A percentile compares a stretch with the other conserved stretches of the same genome.
phyloP scores from a whole-genome alignment of 2,797 vertebrate species.

The Scleropages formosus region DNA sequence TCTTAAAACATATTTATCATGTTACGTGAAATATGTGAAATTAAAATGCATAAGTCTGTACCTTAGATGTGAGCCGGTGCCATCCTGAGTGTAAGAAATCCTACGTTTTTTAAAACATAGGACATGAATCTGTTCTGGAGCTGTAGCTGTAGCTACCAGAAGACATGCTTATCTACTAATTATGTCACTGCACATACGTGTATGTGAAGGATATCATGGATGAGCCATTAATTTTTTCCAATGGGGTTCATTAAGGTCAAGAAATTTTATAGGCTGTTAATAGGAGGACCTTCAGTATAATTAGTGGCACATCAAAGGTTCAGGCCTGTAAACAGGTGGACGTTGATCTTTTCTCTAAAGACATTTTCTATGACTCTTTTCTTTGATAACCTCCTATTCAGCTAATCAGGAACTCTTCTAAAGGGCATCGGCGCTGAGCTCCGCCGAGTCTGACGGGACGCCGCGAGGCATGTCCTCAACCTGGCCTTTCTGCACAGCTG shows the following conservation, averaged over 20 bases:
- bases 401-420: slow-evolving; percentile 44
- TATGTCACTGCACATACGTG: background rate
- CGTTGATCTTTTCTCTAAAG: slow-evolving; percentile 47
- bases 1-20: background rate
- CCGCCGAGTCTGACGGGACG: slow-evolving; percentile 29
- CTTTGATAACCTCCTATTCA: slow-evolving; percentile 50
- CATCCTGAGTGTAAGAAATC: background rate
- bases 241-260: background rate
- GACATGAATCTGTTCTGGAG: background rate
- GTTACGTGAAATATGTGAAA: background rate
- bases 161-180: background rate
- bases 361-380: slow-evolving; percentile 59
- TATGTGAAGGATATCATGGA: background rate
- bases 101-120: background rate
- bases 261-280: background rate
- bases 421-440: slow-evolving; percentile 51
- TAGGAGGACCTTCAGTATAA: slow-evolving; percentile 33
- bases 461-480: slow-evolving; percentile 1
- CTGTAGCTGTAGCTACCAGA: background rate
- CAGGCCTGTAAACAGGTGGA: slow-evolving; percentile 44
- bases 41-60: background rate
- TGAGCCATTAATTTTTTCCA: background rate
- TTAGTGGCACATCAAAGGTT: slow-evolving; percentile 58
- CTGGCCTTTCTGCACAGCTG: slow-evolving; percentile 22
- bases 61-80: background rate